Evolutionary conservation across 2,888 invertebrate genomes (phyloP).

Genomic region (Euproctis similis): DNA sequence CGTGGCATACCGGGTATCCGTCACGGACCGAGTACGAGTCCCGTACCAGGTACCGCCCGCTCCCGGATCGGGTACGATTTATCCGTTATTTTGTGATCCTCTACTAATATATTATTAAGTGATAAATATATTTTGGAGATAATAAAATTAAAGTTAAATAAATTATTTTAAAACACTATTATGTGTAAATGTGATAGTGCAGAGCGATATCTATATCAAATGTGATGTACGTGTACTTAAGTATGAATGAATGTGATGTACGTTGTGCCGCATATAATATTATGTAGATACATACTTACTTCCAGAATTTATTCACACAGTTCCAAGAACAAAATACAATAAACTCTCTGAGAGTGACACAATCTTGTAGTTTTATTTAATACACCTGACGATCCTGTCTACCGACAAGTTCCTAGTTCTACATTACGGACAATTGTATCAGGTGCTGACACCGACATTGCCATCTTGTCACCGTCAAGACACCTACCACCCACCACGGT

Average conservation of each 20-base stretch:
- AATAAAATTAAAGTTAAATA: slow-evolving; percentile 14
- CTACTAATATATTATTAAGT: slow-evolving; percentile 29
- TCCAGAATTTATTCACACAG: slow-evolving; percentile 40
- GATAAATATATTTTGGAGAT: slow-evolving; percentile 34
- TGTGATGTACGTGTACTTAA: slow-evolving; percentile 29
- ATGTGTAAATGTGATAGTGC: slow-evolving; percentile 14
- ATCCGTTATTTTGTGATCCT: slow-evolving; percentile 39
- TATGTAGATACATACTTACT: slow-evolving; percentile 10
- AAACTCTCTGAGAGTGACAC: slow-evolving; percentile 55
- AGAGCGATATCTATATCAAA: slow-evolving; percentile 15
- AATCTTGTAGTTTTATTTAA: slow-evolving; percentile 24
- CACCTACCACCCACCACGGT: too few species aligned
- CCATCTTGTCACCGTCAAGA: too few species aligned
- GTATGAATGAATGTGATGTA: slow-evolving; percentile 32
- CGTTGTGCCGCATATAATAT: slow-evolving; percentile 24
- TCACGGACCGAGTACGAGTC: too few species aligned
- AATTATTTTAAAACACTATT: slow-evolving; percentile 19
- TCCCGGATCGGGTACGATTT: slow-evolving; percentile 15
- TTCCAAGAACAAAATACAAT: slow-evolving; percentile 58
- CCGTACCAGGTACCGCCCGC: too few species aligned
- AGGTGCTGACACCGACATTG: too few species aligned
- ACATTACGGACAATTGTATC: too few species aligned
- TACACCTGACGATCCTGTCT: too few species aligned
- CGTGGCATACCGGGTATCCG: slow-evolving; percentile 1
- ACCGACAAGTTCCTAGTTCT: too few species aligned